Evolutionary conservation across 2,797 vertebrate genomes (phyloP), one percentile per base, ranked within the genome.

Genomic region (Merluccius polli): DNA sequence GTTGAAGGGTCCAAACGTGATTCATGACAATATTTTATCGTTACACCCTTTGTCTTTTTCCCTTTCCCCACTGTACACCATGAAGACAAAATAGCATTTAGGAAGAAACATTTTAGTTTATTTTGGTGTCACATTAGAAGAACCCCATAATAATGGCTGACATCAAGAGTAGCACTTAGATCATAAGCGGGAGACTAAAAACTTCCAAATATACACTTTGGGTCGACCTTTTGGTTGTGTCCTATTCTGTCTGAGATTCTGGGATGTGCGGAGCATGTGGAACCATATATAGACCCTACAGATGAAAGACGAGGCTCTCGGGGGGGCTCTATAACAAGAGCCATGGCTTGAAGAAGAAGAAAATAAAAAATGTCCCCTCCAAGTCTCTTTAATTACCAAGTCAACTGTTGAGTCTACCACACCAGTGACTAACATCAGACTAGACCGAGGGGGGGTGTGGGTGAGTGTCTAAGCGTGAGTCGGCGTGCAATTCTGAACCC

Each of bases 391-490:
- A 81, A 89, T 85, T 85, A 80, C n/a, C 27, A 68, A 72, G 82
- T 75, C 32, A 73, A 74, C 84, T 89, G 86, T 89, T 89, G 83
- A 91, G 89, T 87, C 90, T 90, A 71, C 85, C 73, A 73, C 72
- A 79, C 73, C 67, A 72, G 79, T 92, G 92, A 93, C 89, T 93
- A 90, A 93, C 85, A 78, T 82, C 73, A 81, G 44, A 78, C 78
- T 70, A 80, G 85, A 83, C 83, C 4, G 24, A 12, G 59, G 59
- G 48, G 82, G 67, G 32, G 74, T 72, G 71, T 67, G 73, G 48
- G 76, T 69, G 74, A 78, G 77, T 86, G 70, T 79, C 74, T 87
- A 75, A 30, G 70, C 41, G 72, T 85, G 89, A 91, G 82, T 88
- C 79, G 76, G 77, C 69, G 11, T 73, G 59, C 78, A 78, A 27